phyloP scores from a whole-genome alignment of 2,888 invertebrate species.

The Cephus runcator region DNA sequence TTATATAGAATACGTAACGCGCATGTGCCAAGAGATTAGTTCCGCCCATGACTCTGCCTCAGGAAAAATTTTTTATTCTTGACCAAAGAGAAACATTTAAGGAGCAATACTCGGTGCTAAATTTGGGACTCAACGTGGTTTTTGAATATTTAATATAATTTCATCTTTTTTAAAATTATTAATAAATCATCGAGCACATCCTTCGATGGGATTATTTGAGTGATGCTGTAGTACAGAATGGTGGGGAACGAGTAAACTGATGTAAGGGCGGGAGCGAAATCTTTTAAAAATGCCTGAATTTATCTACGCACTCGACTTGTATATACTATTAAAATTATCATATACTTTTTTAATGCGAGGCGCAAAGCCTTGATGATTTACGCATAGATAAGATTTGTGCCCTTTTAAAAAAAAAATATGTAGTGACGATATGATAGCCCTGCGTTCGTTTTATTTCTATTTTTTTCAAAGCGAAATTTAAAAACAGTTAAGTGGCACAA shows the following conservation, averaged over 20 bases:
- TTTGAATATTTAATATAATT: background rate
- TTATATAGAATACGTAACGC: background rate
- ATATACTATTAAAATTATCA: background rate
- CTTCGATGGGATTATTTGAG: background rate
- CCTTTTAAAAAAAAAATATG: background rate
- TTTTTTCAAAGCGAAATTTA: background rate
- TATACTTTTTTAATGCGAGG: background rate
- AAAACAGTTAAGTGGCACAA: background rate
- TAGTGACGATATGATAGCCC: background rate
- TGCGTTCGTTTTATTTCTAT: background rate
- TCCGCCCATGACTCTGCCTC: background rate
- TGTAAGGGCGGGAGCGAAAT: background rate
- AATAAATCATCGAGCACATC: background rate
- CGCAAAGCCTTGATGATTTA: background rate
- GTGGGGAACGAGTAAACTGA: conserved; percentile 19
- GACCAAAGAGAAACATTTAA: background rate
- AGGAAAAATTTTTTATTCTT: background rate
- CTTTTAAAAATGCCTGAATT: background rate
- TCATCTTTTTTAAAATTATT: background rate
- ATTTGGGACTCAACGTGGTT: background rate
- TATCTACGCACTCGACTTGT: background rate
- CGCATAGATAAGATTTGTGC: background rate
- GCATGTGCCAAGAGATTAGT: background rate
- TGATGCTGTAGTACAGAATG: conserved; percentile 1
- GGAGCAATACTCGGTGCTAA: background rate